These are phyloP conservation scores for Asteroscopus sphinx DNA, from an alignment of 2,888 invertebrate genomes.

Conservation along the genomic window DNA sequence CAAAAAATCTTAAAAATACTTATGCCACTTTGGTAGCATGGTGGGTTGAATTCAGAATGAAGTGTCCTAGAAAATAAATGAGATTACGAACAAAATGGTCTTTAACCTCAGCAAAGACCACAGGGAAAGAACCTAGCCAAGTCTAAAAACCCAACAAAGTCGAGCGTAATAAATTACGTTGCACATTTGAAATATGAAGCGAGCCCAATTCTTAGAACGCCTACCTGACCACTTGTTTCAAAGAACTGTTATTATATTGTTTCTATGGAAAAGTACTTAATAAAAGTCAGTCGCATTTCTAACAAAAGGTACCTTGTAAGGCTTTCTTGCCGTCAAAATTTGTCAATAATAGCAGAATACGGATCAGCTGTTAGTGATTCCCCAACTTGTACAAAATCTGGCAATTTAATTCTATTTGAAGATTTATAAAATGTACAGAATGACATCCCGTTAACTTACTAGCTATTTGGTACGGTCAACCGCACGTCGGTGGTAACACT, in stretches of 20 bases:
- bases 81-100: constrained; percentile 31
- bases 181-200: constrained; percentile 45
- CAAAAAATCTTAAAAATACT: constrained; percentile 18
- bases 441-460: too few species aligned
- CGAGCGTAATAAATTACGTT: constrained; percentile 23
- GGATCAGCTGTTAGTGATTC: constrained; percentile 22
- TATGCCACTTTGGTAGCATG: constrained; percentile 10
- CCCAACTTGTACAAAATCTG: constrained; percentile 7
- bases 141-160: constrained; percentile 20
- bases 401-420: too few species aligned
- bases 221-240: constrained; percentile 52
- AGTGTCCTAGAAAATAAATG: neutral
- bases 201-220: constrained; percentile 44
- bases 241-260: constrained; percentile 46
- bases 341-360: constrained; percentile 8
- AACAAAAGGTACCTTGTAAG: neutral
- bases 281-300: constrained; percentile 17
- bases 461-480: too few species aligned
- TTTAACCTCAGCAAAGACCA: constrained; percentile 20
- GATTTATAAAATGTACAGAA: too few species aligned
- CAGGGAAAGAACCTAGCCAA: constrained; percentile 28
- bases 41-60: neutral
- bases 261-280: constrained; percentile 50
- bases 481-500: too few species aligned
- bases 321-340: constrained; percentile 3